Evolutionary conservation across 2,113 vertebrate genomes (phyloP).

Genomic region (Malurus elegans): DNA sequence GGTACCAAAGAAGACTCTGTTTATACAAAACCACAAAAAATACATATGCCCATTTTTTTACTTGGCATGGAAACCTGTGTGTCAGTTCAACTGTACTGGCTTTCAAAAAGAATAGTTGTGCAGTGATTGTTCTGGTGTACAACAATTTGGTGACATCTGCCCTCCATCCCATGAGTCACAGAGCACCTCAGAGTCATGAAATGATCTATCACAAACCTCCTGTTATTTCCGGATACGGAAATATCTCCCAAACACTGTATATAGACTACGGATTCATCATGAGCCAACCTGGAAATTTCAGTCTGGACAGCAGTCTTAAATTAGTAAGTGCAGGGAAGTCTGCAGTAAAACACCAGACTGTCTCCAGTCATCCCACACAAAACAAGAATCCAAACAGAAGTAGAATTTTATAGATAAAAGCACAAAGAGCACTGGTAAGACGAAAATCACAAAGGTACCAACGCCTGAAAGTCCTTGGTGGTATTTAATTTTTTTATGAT

Average conservation of each 20-base stretch:
- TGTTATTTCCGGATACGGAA: conserved; percentile 32
- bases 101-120: background rate
- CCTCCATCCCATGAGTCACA: accelerated
- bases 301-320: conserved; percentile 10
- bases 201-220: background rate
- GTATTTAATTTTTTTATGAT: background rate
- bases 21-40: background rate
- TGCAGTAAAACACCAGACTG: background rate
- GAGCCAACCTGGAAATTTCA: conserved; percentile 43
- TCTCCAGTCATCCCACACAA: background rate
- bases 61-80: background rate
- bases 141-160: background rate
- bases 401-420: background rate
- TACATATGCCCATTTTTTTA: background rate
- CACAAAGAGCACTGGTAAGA: background rate
- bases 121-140: background rate
- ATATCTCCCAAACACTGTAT: background rate
- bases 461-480: background rate
- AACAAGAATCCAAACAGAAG: background rate
- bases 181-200: background rate
- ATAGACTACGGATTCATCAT: background rate
- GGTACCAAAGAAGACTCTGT: background rate
- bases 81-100: background rate
- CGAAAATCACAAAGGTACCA: background rate
- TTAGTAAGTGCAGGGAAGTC: conserved; percentile 5